A percentile compares a stretch with the other conserved stretches of the same genome.
phyloP scores from a whole-genome alignment of 2,888 invertebrate genomes.

The Diadegma fenestrale region DNA sequence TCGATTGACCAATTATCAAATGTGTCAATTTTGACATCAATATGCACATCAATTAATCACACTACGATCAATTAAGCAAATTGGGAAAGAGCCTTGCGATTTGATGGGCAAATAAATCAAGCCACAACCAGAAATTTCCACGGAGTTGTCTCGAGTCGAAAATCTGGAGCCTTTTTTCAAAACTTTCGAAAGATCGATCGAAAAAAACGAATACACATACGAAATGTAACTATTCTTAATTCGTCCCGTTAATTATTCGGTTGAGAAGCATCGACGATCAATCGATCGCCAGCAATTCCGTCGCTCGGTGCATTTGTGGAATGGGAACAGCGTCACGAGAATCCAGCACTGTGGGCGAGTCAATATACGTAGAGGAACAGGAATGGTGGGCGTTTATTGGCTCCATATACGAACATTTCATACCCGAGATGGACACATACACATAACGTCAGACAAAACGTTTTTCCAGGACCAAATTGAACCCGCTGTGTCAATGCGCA shows the following conservation, averaged over 20 bases:
- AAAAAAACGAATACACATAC: background rate
- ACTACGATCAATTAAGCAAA: background rate
- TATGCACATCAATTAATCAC: background rate
- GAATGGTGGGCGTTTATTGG: slow-evolving; percentile 46
- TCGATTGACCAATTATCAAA: background rate
- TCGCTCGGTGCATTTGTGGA: slow-evolving; percentile 32
- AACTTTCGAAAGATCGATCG: background rate
- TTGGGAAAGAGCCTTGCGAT: background rate
- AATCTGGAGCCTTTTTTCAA: background rate
- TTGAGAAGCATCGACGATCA: slow-evolving; percentile 26
- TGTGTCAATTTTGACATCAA: background rate
- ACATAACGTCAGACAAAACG: slow-evolving; percentile 36
- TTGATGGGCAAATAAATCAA: background rate
- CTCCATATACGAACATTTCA: slow-evolving; percentile 43
- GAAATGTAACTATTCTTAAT: background rate
- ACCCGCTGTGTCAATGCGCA: slow-evolving; percentile 52
- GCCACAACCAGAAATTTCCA: background rate
- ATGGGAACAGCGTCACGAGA: slow-evolving; percentile 7
- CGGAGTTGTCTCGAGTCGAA: background rate
- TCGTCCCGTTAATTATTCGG: slow-evolving; percentile 1
- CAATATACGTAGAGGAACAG: background rate
- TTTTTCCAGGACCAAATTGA: slow-evolving; percentile 57
- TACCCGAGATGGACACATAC: slow-evolving; percentile 26
- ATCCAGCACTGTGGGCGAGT: slow-evolving; percentile 2
- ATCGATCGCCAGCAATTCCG: slow-evolving; percentile 32